Conservation (phyloP, 1,140 invertebrate species). For the Drosophila elegans region DNA sequence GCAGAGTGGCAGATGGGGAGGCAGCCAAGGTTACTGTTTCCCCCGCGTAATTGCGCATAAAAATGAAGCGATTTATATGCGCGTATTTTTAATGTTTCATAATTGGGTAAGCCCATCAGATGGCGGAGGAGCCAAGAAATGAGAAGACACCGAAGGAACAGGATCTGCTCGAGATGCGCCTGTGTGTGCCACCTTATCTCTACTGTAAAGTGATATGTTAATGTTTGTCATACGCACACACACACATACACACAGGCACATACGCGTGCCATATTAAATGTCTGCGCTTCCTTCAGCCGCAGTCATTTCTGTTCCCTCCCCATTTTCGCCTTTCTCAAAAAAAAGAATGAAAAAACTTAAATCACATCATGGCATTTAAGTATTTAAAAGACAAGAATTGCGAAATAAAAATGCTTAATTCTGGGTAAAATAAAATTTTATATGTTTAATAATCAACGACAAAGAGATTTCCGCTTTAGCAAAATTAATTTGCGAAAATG, state of each 20-base stretch:
- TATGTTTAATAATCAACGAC: too few species aligned
- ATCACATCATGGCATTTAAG: background rate
- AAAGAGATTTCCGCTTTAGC: too few species aligned
- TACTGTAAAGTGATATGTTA: conserved; percentile 29
- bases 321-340: background rate
- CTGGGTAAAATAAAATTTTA: too few species aligned
- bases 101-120: conserved; percentile 64
- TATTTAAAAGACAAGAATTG: background rate
- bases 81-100: conserved; percentile 80
- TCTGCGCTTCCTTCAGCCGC: background rate
- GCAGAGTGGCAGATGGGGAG: background rate
- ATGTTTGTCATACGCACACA: conserved; percentile 21
- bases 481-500: too few species aligned
- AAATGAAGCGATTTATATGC: conserved; percentile 83
- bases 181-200: conserved; percentile 10
- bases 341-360: conserved; percentile 1
- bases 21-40: conserved; percentile 41
- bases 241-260: conserved; percentile 12
- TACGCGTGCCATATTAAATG: conserved; percentile 5
- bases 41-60: conserved; percentile 71
- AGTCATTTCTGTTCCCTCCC: background rate
- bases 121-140: background rate
- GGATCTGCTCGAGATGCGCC: conserved; percentile 1
- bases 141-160: conserved; percentile 10
- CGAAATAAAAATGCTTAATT: background rate